A percentile compares a stretch with the other conserved stretches of the same genome.
Conservation (phyloP, 2,797 vertebrate species). For the Zenarchopterus dispar region DNA sequence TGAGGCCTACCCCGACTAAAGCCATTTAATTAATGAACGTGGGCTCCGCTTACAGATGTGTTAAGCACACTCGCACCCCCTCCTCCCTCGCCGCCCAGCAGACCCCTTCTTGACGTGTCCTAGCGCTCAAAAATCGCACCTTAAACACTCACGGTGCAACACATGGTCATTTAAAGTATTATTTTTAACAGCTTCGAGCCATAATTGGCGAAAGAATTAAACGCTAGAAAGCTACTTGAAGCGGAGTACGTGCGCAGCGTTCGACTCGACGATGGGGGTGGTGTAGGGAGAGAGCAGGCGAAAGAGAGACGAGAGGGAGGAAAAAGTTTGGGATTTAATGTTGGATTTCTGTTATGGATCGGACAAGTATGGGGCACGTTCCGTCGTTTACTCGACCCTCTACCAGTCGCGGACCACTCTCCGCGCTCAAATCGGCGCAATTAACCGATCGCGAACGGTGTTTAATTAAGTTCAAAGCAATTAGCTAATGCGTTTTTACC, state of each 20-base stretch:
- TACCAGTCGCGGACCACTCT: slow-evolving; percentile 59
- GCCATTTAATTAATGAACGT: slow-evolving; percentile 87
- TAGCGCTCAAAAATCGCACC: slow-evolving; percentile 55
- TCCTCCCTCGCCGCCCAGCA: slow-evolving; percentile 66
- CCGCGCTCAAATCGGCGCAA: slow-evolving; percentile 52
- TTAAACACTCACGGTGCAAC: slow-evolving; percentile 64
- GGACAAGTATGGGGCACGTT: slow-evolving; percentile 59
- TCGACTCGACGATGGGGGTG: slow-evolving; percentile 77
- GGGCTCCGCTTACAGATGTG: slow-evolving; percentile 83
- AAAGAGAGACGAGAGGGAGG: slow-evolving; percentile 66
- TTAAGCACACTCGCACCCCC: slow-evolving; percentile 72
- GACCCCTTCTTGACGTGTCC: slow-evolving; percentile 62
- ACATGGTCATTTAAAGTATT: slow-evolving; percentile 68
- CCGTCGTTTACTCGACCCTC: slow-evolving; percentile 61
- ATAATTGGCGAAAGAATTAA: slow-evolving; percentile 77
- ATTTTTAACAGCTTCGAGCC: slow-evolving; percentile 60
- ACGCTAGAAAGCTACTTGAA: slow-evolving; percentile 68
- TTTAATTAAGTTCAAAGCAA: slow-evolving; percentile 86
- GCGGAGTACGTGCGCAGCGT: slow-evolving; percentile 73
- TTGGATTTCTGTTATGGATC: slow-evolving; percentile 68
- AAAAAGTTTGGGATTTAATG: slow-evolving; percentile 86
- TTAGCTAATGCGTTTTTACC: slow-evolving; percentile 85
- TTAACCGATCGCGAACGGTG: slow-evolving; percentile 70
- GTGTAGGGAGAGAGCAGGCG: slow-evolving; percentile 58
- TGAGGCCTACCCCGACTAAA: slow-evolving; percentile 84